These are phyloP conservation scores for Serripes groenlandicus DNA, from an alignment of 2,888 invertebrate species.

Conservation along the genomic window DNA sequence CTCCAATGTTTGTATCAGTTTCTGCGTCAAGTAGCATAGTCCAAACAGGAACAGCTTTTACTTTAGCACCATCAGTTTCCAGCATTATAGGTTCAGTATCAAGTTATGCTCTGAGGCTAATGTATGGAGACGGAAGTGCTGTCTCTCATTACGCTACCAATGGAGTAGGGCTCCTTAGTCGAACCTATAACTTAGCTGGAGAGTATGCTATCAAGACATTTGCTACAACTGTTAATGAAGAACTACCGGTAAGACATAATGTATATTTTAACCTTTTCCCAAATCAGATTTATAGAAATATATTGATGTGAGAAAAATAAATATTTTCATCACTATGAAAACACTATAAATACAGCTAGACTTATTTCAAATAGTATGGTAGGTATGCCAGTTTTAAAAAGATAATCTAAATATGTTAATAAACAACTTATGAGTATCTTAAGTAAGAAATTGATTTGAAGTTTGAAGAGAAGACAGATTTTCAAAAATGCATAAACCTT, in stretches of 20 bases:
- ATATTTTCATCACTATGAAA: no score
- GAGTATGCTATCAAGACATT: slow-evolving; percentile 1
- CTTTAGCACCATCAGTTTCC: background rate
- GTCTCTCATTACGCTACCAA: background rate
- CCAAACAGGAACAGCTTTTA: background rate
- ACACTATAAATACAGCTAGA: no score
- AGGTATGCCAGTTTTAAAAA: no score
- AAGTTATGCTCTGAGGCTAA: background rate
- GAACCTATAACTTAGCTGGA: slow-evolving; percentile 5
- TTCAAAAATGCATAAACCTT: no score
- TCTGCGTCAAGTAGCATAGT: background rate
- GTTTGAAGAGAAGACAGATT: no score
- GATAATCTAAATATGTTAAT: no score
- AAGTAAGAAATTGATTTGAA: no score
- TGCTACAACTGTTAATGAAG: background rate
- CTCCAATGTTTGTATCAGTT: slow-evolving; percentile 3
- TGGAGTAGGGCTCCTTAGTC: background rate
- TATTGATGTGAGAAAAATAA: no score
- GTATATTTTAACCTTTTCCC: no score
- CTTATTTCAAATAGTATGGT: no score
- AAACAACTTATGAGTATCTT: no score
- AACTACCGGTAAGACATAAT: slow-evolving; percentile 5
- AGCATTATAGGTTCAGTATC: background rate
- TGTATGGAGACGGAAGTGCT: background rate
- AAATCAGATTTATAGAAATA: no score